Conservation (phyloP, 1,140 invertebrate genomes). For the Trinorchestia longiramus region DNA sequence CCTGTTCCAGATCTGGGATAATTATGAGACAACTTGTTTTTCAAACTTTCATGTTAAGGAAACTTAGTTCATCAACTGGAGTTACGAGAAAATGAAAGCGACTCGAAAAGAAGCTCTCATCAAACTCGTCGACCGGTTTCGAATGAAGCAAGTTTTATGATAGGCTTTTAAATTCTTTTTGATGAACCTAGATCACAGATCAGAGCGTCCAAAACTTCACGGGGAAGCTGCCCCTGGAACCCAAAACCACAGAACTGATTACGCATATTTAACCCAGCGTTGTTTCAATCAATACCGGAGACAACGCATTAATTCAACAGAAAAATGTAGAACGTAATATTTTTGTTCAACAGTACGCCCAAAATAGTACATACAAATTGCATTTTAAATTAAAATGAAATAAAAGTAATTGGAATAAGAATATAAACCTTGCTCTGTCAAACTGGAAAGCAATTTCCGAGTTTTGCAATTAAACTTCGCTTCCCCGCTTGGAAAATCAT, state of each 20-base stretch:
- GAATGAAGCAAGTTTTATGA: not conserved
- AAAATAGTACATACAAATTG: no score
- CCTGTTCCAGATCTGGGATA: not conserved
- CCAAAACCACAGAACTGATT: not conserved
- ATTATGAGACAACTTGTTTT: conserved; percentile 9
- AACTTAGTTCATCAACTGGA: not conserved
- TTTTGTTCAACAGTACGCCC: no score
- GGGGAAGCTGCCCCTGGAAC: not conserved
- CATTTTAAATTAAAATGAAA: no score
- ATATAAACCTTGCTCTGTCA: no score
- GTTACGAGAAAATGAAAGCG: not conserved
- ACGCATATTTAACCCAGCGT: no score
- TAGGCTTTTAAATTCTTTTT: not conserved
- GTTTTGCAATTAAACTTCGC: no score
- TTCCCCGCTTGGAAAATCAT: no score
- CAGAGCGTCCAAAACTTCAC: not conserved
- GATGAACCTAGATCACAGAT: not conserved
- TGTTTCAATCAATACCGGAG: no score
- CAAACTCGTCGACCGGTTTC: not conserved
- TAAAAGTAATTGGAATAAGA: no score
- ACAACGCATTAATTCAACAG: no score
- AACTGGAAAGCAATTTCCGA: no score
- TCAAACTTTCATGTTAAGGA: not conserved
- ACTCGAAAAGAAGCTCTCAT: not conserved
- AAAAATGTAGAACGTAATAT: no score